Evolutionary conservation across 2,113 vertebrate species (phyloP).

Genomic region (Dasyprocta punctata): DNA sequence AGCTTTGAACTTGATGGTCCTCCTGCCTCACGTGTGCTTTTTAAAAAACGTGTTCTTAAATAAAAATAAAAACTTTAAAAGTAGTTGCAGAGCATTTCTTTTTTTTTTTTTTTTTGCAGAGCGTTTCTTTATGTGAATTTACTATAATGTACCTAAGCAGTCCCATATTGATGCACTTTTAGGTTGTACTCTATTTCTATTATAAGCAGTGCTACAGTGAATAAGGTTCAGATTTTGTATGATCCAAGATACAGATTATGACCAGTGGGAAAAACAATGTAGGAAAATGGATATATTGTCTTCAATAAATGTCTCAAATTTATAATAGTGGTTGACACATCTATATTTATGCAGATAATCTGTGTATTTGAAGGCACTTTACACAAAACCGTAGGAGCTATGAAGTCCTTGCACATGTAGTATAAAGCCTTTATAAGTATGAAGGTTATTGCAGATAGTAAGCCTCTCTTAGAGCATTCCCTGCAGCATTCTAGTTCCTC

Average conservation of each 20-base stretch:
- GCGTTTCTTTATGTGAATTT: background rate
- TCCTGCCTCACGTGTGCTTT: background rate
- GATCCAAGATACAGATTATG: background rate
- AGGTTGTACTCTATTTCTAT: background rate
- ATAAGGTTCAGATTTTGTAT: background rate
- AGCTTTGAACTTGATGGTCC: background rate
- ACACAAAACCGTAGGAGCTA: background rate
- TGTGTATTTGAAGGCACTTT: background rate
- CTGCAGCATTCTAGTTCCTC: background rate
- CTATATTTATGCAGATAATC: background rate
- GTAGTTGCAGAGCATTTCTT: background rate
- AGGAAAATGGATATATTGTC: background rate
- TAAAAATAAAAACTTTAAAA: background rate
- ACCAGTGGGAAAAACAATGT: background rate
- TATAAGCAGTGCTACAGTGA: background rate
- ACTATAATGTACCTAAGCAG: background rate
- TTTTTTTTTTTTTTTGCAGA: no score
- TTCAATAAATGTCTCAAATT: background rate
- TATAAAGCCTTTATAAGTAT: background rate
- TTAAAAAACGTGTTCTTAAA: no score
- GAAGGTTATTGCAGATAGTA: background rate
- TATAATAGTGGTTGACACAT: background rate
- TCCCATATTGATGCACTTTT: background rate
- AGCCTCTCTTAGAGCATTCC: background rate
- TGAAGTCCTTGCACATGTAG: background rate